A percentile compares a stretch with the other conserved stretches of the same genome.
Conservation (phyloP, 2,797 vertebrate species). For the Anabacerthia variegaticeps region DNA sequence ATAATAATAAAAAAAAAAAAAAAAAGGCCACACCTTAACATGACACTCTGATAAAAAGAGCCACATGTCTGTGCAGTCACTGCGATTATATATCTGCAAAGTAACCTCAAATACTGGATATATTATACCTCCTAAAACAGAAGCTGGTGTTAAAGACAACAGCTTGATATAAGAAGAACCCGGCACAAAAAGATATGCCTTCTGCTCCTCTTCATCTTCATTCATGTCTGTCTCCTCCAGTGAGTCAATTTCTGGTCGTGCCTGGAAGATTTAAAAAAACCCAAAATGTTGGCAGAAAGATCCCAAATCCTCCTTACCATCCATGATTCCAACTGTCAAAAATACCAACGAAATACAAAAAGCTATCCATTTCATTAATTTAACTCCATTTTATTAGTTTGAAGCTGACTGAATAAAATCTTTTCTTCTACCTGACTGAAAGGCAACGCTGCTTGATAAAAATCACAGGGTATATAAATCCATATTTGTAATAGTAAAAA, state of each 20-base stretch:
- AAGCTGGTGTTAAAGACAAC: constrained; percentile 75
- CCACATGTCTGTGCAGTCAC: background rate
- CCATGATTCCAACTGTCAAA: background rate
- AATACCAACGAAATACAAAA: background rate
- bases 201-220: constrained; percentile 77
- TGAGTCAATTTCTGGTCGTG: constrained; percentile 74
- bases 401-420: background rate
- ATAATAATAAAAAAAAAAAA: too few species aligned
- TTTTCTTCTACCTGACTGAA: background rate
- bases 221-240: constrained; percentile 68
- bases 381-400: background rate
- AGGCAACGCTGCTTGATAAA: background rate
- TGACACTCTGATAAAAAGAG: background rate
- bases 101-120: background rate
- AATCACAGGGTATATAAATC: background rate
- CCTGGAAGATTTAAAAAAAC: constrained; percentile 67
- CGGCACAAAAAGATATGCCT: constrained; percentile 83
- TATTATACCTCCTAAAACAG: constrained; percentile 84
- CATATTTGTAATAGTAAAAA: background rate
- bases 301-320: background rate
- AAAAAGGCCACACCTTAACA: background rate
- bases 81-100: background rate
- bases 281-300: background rate
- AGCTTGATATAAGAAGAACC: constrained; percentile 90
- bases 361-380: background rate